phyloP scores from a whole-genome alignment of 2,113 vertebrate species.

The Donacobius atricapilla region DNA sequence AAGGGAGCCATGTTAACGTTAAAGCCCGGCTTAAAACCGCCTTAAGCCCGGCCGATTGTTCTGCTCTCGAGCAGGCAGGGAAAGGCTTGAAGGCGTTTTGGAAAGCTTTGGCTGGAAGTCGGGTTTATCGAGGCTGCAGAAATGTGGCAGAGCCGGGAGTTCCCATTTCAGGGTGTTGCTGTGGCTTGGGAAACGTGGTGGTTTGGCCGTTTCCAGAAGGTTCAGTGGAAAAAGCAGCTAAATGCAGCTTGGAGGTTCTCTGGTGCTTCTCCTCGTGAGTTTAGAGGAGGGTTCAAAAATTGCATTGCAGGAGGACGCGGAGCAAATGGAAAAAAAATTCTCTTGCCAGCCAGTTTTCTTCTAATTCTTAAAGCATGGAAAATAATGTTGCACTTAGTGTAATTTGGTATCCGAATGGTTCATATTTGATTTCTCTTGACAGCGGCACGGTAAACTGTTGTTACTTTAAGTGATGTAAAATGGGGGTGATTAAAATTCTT shows the following conservation, averaged over 20 bases:
- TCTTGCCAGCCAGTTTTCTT: not conserved
- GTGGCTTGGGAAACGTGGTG: not conserved
- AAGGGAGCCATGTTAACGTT: slow-evolving; percentile 18
- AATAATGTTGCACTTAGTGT: not conserved
- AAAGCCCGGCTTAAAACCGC: not conserved
- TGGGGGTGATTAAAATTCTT: not conserved
- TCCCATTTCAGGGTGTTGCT: not conserved
- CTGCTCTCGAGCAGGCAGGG: rapidly evolving
- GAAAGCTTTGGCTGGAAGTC: not conserved
- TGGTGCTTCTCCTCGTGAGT: not conserved
- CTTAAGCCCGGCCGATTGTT: rapidly evolving
- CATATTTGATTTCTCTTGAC: not conserved
- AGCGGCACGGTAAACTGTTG: not conserved
- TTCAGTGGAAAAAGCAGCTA: not conserved
- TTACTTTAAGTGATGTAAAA: not conserved
- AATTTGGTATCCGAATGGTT: not conserved
- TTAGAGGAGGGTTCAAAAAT: not conserved
- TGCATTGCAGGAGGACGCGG: not conserved
- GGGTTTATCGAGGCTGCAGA: rapidly evolving
- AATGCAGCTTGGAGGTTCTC: not conserved
- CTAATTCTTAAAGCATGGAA: not conserved
- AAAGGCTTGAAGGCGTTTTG: not conserved
- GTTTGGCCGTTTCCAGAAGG: not conserved
- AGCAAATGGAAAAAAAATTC: not conserved
- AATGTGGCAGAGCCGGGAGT: not conserved